phyloP scores from a whole-genome alignment of 1,140 invertebrate genomes.

The Euborellia annulipes region DNA sequence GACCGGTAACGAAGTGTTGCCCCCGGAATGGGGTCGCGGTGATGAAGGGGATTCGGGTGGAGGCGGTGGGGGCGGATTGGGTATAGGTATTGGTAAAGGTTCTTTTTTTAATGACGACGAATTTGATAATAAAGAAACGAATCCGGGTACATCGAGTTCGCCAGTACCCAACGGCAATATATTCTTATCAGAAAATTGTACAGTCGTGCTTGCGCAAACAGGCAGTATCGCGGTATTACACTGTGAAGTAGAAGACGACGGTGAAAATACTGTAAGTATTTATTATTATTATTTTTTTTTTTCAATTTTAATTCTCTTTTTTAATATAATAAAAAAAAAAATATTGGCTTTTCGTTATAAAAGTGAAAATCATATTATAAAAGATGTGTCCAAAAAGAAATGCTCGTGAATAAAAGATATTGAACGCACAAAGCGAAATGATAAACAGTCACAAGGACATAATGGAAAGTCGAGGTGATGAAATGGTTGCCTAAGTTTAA shows the following conservation, averaged over 20 bases:
- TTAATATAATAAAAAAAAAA: not conserved
- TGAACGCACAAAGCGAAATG: too few relatives aligned
- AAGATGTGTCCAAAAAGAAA: too few relatives aligned
- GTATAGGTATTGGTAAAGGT: not conserved
- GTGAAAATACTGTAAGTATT: constrained; percentile 38
- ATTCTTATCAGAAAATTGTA: constrained; percentile 43
- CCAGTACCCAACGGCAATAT: constrained; percentile 10
- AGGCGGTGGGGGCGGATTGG: not conserved
- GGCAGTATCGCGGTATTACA: constrained; percentile 40
- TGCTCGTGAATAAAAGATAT: too few relatives aligned
- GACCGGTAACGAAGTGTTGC: not conserved
- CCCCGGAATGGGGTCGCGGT: not conserved
- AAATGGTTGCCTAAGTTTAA: too few relatives aligned
- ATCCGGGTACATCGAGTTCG: too few relatives aligned
- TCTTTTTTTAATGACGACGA: not conserved
- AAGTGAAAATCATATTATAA: too few relatives aligned
- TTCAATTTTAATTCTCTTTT: not conserved
- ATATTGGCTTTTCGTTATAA: too few relatives aligned
- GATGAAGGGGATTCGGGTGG: not conserved
- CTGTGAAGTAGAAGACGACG: constrained; percentile 42
- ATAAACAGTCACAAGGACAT: too few relatives aligned
- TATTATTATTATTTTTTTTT: not conserved
- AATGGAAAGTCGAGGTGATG: too few relatives aligned
- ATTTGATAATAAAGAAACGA: not conserved
- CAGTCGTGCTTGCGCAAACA: constrained; percentile 39